Conservation (phyloP, 2,888 invertebrate genomes). For the Drosophila fungiperda region DNA sequence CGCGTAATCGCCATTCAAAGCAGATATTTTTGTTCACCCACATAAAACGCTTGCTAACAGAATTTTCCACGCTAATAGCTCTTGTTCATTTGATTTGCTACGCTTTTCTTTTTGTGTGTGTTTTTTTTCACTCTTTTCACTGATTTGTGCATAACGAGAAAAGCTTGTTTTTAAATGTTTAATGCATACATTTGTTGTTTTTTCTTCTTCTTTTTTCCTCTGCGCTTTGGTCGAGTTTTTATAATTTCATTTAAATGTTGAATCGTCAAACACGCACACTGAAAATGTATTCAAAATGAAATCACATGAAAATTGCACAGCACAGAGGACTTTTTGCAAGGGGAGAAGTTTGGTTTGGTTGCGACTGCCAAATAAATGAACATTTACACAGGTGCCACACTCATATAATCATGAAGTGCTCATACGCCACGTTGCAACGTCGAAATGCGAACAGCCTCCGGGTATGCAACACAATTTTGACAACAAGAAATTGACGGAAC, state of each 20-base stretch:
- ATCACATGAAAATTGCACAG: slow-evolving; percentile 53
- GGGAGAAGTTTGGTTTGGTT: background rate
- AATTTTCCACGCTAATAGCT: slow-evolving; percentile 41
- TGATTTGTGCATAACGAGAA: slow-evolving; percentile 34
- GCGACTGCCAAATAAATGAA: background rate
- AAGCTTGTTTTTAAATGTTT: slow-evolving; percentile 41
- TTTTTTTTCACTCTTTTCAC: slow-evolving; percentile 21
- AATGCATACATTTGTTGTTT: slow-evolving; percentile 60
- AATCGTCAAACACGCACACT: slow-evolving; percentile 37
- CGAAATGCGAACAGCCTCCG: slow-evolving; percentile 20
- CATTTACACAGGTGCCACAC: slow-evolving; percentile 16
- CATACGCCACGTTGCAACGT: slow-evolving; percentile 35
- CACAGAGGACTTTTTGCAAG: slow-evolving; percentile 45
- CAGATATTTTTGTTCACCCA: slow-evolving; percentile 5
- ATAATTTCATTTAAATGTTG: slow-evolving; percentile 69
- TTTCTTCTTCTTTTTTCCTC: background rate
- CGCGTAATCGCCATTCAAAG: slow-evolving; percentile 27
- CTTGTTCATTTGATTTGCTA: slow-evolving; percentile 11
- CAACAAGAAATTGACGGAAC: background rate
- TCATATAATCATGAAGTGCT: slow-evolving; percentile 47
- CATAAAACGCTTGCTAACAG: slow-evolving; percentile 5
- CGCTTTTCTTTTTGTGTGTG: slow-evolving; percentile 23
- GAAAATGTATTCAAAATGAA: slow-evolving; percentile 48
- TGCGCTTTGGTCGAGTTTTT: slow-evolving; percentile 42
- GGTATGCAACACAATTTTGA: slow-evolving; percentile 46